Percentiles rank a stretch among this genome's conserved stretches.
Conservation (phyloP, 1,140 invertebrate genomes). For the Drosophila mojavensis region DNA sequence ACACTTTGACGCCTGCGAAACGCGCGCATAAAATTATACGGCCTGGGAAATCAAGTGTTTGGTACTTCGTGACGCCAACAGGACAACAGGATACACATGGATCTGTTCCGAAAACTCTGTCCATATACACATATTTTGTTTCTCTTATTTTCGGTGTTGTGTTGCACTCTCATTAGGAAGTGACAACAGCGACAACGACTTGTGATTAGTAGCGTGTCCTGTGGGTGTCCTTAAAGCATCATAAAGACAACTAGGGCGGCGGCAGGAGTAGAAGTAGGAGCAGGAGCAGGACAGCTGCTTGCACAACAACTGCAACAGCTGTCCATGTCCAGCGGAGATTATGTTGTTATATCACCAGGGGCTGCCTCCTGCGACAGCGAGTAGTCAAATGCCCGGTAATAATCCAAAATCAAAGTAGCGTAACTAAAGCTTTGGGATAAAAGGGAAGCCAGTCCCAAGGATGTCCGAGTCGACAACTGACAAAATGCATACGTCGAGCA, state of each 20-base stretch:
- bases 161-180: slow-evolving; percentile 78
- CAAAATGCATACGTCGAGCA: slow-evolving; percentile 55
- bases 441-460: slow-evolving; percentile 39
- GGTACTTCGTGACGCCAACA: slow-evolving; percentile 64
- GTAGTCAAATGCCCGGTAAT: slow-evolving; percentile 25
- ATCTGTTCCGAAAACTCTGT: slow-evolving; percentile 13
- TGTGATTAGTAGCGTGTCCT: slow-evolving; percentile 73
- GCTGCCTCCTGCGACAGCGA: slow-evolving; percentile 1
- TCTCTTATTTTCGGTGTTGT: slow-evolving; percentile 55
- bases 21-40: slow-evolving; percentile 74
- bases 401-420: slow-evolving; percentile 74
- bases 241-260: slow-evolving; percentile 45
- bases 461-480: slow-evolving; percentile 49
- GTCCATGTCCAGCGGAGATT: slow-evolving; percentile 49
- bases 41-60: slow-evolving; percentile 72
- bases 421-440: slow-evolving; percentile 67
- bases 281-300: slow-evolving; percentile 46
- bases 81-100: slow-evolving; percentile 50
- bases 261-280: slow-evolving; percentile 15
- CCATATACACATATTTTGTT: slow-evolving; percentile 4
- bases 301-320: slow-evolving; percentile 42
- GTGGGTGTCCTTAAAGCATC: slow-evolving; percentile 58
- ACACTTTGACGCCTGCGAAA: slow-evolving; percentile 62
- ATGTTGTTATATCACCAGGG: slow-evolving; percentile 47
- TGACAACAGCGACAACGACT: slow-evolving; percentile 66